Percentiles rank a stretch among this genome's conserved stretches.
phyloP scores from a whole-genome alignment of 2,888 invertebrate genomes.

The Folsomia candida region DNA sequence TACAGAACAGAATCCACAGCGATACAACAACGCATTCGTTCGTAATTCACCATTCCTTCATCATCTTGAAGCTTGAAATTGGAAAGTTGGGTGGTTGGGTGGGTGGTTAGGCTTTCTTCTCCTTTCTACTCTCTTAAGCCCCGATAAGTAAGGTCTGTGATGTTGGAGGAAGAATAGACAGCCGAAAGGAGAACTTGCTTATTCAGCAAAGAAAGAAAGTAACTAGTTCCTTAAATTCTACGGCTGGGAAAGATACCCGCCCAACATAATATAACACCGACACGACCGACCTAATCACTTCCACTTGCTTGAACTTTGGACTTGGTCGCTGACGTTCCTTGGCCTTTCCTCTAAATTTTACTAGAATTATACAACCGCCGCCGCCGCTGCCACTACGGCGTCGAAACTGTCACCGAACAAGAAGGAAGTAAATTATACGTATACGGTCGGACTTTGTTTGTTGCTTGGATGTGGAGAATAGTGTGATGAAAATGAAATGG shows the following conservation, averaged over 20 bases:
- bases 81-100: background rate
- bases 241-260: background rate
- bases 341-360: background rate
- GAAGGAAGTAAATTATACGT: no score
- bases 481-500: background rate
- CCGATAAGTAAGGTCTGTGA: background rate
- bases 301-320: constrained; percentile 1
- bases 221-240: background rate
- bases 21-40: background rate
- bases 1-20: no score
- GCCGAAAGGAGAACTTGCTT: background rate
- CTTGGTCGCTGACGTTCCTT: background rate
- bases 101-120: background rate
- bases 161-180: constrained; percentile 8
- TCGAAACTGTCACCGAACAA: no score
- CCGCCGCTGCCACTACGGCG: background rate
- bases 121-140: background rate
- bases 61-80: background rate
- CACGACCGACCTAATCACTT: constrained; percentile 2
- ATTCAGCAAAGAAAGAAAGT: background rate
- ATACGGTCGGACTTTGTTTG: background rate
- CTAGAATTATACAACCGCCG: background rate
- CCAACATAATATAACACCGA: no score
- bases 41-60: background rate
- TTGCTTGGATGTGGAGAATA: background rate